Conservation (phyloP, 2,113 vertebrate species). For the Colossoma macropomum region DNA sequence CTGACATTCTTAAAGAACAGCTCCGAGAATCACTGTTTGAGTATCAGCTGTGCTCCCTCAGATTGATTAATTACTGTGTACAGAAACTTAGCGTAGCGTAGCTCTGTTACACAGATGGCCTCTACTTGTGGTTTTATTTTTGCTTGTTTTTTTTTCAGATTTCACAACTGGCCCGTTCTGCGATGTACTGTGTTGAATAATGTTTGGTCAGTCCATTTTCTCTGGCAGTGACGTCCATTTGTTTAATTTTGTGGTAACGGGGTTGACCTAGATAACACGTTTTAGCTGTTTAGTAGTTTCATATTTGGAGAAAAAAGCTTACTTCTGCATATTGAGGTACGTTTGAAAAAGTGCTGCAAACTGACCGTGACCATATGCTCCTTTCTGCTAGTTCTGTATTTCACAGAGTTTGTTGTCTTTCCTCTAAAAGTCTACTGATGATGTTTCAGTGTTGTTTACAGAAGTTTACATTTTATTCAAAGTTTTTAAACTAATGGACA, state of each 20-base stretch:
- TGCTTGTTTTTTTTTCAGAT: neutral
- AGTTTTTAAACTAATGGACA: neutral
- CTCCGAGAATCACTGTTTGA: neutral
- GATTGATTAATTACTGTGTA: neutral
- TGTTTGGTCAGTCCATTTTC: slow-evolving; percentile 30
- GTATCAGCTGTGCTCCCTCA: neutral
- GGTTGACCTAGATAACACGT: slow-evolving; percentile 12
- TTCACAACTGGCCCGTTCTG: neutral
- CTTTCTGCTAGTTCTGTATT: neutral
- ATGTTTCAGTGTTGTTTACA: neutral
- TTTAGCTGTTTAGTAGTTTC: slow-evolving; percentile 8
- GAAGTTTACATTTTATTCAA: too few species aligned
- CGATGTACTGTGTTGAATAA: neutral
- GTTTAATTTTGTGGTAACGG: slow-evolving; percentile 12
- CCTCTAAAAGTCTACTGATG: neutral
- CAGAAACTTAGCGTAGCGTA: neutral
- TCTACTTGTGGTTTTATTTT: neutral
- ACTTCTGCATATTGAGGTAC: slow-evolving; percentile 7
- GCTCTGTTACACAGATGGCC: neutral
- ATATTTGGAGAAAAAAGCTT: slow-evolving; percentile 4
- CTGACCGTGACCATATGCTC: neutral
- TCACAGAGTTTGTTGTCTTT: neutral
- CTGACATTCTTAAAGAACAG: neutral
- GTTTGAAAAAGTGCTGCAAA: neutral
- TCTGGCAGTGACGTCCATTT: neutral